Evolutionary conservation across 2,888 invertebrate species (phyloP).

Genomic region (Lasius fuliginosus): DNA sequence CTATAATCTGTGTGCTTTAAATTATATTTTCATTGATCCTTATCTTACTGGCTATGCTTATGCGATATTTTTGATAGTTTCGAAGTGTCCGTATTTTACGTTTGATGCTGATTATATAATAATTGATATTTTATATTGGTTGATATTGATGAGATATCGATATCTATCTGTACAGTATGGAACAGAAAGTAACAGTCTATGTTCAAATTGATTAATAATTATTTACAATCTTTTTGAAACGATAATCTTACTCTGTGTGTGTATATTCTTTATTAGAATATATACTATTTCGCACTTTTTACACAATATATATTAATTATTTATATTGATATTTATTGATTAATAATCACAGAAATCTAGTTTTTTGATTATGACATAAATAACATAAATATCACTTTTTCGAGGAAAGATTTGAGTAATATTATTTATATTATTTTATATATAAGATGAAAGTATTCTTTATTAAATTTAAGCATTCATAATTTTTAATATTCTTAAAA

Average conservation of each 20-base stretch:
- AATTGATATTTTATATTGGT: neutral
- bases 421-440: too few relatives aligned
- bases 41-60: neutral
- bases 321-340: too few relatives aligned
- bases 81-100: neutral
- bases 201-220: neutral
- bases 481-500: neutral
- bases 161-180: neutral
- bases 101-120: neutral
- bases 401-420: too few relatives aligned
- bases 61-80: neutral
- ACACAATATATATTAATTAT: too few relatives aligned
- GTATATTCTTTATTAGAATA: neutral
- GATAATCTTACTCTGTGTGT: neutral
- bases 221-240: neutral
- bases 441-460: too few relatives aligned
- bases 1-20: slow-evolving; percentile 47
- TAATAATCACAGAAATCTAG: too few relatives aligned
- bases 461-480: too few relatives aligned
- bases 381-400: too few relatives aligned
- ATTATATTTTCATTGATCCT: slow-evolving; percentile 19
- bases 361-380: too few relatives aligned
- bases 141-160: neutral
- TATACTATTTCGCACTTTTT: neutral
- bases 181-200: neutral